Conservation (phyloP, 2,888 invertebrate genomes). For the Cosmopolites sordidus region DNA sequence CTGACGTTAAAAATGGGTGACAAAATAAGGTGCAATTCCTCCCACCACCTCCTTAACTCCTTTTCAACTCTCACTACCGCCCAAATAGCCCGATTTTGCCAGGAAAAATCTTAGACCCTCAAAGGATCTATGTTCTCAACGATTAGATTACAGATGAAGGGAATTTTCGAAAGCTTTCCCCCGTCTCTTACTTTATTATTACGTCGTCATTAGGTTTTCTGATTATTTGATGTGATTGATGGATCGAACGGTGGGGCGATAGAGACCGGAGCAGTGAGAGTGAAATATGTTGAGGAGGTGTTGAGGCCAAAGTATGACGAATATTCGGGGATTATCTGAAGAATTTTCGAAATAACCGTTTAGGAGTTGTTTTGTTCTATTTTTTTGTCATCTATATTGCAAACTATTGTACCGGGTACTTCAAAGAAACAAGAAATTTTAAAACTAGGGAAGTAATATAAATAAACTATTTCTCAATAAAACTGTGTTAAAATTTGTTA, state of each 20-base stretch:
- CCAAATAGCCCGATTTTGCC: background rate
- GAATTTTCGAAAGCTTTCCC: conserved; percentile 17
- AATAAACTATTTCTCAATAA: too few relatives aligned
- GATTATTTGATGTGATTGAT: conserved; percentile 26
- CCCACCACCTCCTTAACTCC: background rate
- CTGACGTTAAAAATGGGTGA: conserved; percentile 26
- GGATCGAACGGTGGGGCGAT: conserved; percentile 1
- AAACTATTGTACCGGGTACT: too few relatives aligned
- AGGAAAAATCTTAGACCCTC: conserved; percentile 14
- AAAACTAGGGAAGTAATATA: too few relatives aligned
- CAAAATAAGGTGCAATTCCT: conserved; percentile 24
- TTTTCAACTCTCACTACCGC: background rate
- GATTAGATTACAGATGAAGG: conserved; percentile 29
- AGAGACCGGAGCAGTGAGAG: background rate
- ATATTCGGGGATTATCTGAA: too few relatives aligned
- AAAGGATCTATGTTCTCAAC: conserved; percentile 27
- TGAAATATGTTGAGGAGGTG: too few relatives aligned
- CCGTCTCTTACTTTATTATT: conserved; percentile 15
- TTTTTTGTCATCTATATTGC: too few relatives aligned
- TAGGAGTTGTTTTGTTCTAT: too few relatives aligned
- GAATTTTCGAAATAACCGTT: too few relatives aligned
- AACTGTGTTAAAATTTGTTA: too few relatives aligned
- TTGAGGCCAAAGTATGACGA: too few relatives aligned
- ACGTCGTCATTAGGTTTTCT: conserved; percentile 26
- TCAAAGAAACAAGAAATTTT: too few relatives aligned